Evolutionary conservation across 1,140 invertebrate genomes (phyloP), one percentile per base, ranked within the genome.

Genomic region (Neodiprion pinetum): DNA sequence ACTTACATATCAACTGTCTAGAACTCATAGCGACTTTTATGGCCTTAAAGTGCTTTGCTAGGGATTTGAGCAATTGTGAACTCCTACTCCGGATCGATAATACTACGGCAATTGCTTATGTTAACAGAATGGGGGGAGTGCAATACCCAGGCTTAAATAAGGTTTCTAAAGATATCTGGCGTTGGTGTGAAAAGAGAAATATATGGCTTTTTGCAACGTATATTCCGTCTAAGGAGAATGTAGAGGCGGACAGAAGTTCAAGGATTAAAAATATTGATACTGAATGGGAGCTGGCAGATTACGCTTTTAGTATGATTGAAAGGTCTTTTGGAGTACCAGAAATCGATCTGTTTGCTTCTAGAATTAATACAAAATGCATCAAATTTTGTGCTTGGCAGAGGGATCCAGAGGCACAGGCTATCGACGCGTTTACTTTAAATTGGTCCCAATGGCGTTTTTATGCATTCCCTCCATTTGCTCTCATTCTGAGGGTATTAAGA

Each of bases 261-360:
- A 17, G 17, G 17, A 17, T 17, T 17, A 17, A 17, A 17, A 17
- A 17, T 17, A 17, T 17, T 17, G 17, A 17, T 17, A 17, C 17
- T 17, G 17, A 17, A 17, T 17, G 17, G 17, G 17, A 17, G 17
- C 17, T 17, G 75, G 78, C 7, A 74, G 75, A 40, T 68, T 74
- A 7, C 70, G 53, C 65, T 74, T 74, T 21, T 68, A 8, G 17
- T 50, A 73, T 21, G 61, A 75, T 74, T 73, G 17, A 17, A 68
- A 68, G 10, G 3, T 84, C 76, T 47, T 81, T 81, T 65, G 80
- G 80, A 1, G 1, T 47, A 14, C 75, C 80, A 8, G 61, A 72
- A 40, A 79, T 80, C 70, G 75, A 81, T 67, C 66, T 81, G 21
- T 81, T 81, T 70, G 77, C 77, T 12, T 75, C 74, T 67, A 21